Percentiles rank a stretch among this genome's conserved stretches.
These are phyloP conservation scores for Zaprionus gabonicus DNA, from an alignment of 1,140 invertebrate genomes.

Conservation along the genomic window DNA sequence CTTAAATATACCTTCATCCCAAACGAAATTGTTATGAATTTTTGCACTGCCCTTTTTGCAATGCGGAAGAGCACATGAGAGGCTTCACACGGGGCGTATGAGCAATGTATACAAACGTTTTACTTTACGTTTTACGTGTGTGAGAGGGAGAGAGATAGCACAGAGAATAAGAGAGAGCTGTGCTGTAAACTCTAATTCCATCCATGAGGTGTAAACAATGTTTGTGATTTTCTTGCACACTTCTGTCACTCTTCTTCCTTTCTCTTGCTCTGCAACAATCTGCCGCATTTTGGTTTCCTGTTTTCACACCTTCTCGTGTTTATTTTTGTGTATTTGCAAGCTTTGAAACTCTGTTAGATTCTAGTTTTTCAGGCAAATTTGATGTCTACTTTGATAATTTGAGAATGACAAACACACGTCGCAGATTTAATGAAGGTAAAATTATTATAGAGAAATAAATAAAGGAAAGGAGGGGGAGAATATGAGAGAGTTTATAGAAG, in stretches of 20 bases:
- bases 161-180: background rate
- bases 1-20: background rate
- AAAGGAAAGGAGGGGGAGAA: background rate
- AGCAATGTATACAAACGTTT: background rate
- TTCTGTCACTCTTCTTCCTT: background rate
- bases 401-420: conserved; percentile 68
- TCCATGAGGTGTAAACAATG: background rate
- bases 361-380: conserved; percentile 53
- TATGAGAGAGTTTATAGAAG: background rate
- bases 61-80: background rate
- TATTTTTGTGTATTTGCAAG: conserved; percentile 27
- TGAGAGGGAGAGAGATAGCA: too few species aligned
- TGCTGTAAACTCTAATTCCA: background rate
- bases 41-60: background rate
- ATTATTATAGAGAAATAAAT: conserved; percentile 8
- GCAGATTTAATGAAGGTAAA: conserved; percentile 26
- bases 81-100: background rate
- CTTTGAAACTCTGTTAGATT: conserved; percentile 63
- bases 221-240: conserved; percentile 14
- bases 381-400: conserved; percentile 79
- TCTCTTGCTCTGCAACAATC: too few species aligned
- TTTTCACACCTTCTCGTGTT: conserved; percentile 18
- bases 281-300: background rate
- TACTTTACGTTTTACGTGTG: background rate
- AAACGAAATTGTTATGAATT: background rate